phyloP scores from a whole-genome alignment of 2,888 invertebrate species.

The Cataglyphis livida region DNA sequence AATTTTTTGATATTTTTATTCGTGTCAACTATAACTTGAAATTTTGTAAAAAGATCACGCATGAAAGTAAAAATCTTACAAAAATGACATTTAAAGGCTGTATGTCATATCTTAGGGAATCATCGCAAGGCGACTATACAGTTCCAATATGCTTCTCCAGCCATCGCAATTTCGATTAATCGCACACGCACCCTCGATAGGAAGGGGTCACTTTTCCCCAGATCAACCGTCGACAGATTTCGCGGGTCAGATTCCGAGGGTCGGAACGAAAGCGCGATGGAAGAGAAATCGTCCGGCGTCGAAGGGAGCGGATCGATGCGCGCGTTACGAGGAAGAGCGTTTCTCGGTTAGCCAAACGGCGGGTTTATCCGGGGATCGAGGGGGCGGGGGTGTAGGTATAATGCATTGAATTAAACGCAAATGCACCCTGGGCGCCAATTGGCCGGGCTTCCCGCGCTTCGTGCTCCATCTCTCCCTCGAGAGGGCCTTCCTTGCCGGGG shows the following conservation, averaged over 20 bases:
- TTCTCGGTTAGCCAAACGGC: conserved; percentile 70
- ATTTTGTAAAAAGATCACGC: neutral
- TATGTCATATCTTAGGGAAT: neutral
- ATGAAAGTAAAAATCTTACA: neutral
- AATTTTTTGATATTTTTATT: neutral
- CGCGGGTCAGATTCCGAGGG: conserved; percentile 18
- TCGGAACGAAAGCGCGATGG: conserved; percentile 17
- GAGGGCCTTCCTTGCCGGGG: conserved; percentile 74
- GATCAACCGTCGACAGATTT: conserved; percentile 31
- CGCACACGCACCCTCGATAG: neutral
- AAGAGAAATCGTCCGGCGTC: conserved; percentile 38
- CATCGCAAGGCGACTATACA: neutral
- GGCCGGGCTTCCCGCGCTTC: conserved; percentile 82
- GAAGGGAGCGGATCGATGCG: conserved; percentile 40
- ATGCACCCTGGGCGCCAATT: conserved; percentile 86
- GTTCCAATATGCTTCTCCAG: neutral
- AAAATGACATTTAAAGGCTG: neutral
- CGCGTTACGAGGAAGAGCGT: conserved; percentile 49
- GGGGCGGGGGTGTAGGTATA: conserved; percentile 78
- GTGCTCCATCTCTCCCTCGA: conserved; percentile 81
- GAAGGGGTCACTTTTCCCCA: conserved; percentile 1
- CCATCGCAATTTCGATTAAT: conserved; percentile 19
- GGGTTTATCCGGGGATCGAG: conserved; percentile 62
- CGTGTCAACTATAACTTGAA: neutral
- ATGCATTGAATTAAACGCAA: conserved; percentile 88